Base-by-base conservation (phyloP, 1,140 invertebrate genomes). In the Lithobius niger region DNA sequence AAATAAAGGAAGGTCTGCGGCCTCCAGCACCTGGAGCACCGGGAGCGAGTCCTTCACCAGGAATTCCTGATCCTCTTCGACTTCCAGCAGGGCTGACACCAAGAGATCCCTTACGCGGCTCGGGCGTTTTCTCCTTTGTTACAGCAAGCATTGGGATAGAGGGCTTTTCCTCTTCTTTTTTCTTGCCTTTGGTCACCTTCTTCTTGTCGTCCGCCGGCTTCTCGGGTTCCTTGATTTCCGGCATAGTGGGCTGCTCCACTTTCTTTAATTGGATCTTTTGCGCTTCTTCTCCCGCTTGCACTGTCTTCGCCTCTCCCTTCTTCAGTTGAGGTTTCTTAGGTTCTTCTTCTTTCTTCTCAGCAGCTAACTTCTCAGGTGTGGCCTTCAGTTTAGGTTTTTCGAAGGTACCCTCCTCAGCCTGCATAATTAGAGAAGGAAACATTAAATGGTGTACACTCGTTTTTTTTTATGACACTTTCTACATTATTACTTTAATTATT, bases 1-100 rank as follows among this genome's bases (percentile, higher is more conserved):
- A 90, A 64, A 92, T 86, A 59, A 92, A 76, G 63, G 86, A 89
- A 57, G 88, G 84, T 62, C 88, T 78, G 62, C 87, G 78, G 24
- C 57, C 45, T 15, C 52, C 31, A 25, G 27, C 28, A 22, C 45
- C 42, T 1, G 53, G 18, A 19, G 26, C 48, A 16, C 28, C 53
- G 6, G 40, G 52, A 6, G 50, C 28, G 16, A 52, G 25, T 3
- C 3, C 84, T 65, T 88, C 86, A 10, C 82, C 83, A 43, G 86
- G 86, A 67, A 91, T 83, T 45, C 90, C 77, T 13, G 87, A 90
- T 24, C 88, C 86, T 63, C 88, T 74, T 59, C 87, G 74, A 65
- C 83, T 84, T 2, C 50, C 49, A 10, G 57, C n/a, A 59, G 76
- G 73, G 54, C 77, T 83, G n/a, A 85, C 84, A 52, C 80, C 82